A percentile compares a stretch with the other conserved stretches of the same genome.
Conservation (phyloP, 2,113 vertebrate genomes). For the Ursus arctos region DNA sequence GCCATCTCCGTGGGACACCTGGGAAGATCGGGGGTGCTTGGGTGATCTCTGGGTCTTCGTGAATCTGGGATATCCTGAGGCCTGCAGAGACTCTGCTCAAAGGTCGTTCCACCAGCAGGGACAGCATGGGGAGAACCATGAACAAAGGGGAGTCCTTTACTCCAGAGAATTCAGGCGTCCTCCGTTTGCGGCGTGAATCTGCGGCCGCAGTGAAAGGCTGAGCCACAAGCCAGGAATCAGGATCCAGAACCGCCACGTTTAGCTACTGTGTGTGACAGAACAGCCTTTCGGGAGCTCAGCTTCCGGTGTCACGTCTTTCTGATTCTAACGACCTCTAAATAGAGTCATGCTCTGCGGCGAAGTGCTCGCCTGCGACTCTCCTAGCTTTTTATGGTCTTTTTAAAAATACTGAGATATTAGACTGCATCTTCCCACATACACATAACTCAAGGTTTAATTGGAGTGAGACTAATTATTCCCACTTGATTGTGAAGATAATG, state of each 20-base stretch:
- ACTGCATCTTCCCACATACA: not conserved
- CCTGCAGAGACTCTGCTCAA: not conserved
- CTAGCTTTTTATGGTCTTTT: not conserved
- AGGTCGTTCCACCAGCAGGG: accelerated
- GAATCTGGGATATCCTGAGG: no score
- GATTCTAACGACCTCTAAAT: not conserved
- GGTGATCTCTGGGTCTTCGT: not conserved
- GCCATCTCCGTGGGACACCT: accelerated
- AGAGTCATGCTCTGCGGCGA: no score
- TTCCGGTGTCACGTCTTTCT: accelerated
- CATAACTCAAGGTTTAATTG: slow-evolving; percentile 9
- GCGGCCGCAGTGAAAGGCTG: accelerated
- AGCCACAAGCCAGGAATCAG: accelerated
- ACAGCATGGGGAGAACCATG: not conserved
- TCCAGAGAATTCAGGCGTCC: not conserved
- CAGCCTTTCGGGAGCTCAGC: accelerated
- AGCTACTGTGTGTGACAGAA: accelerated
- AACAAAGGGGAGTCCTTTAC: no score
- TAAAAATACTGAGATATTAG: not conserved
- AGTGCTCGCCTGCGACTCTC: no score
- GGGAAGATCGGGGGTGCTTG: not conserved
- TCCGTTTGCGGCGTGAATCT: accelerated
- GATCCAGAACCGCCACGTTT: accelerated
- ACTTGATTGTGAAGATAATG: not conserved
- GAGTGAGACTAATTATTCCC: slow-evolving; percentile 51